phyloP scores from a whole-genome alignment of 2,797 vertebrate genomes.

The Delichon dasypus region DNA sequence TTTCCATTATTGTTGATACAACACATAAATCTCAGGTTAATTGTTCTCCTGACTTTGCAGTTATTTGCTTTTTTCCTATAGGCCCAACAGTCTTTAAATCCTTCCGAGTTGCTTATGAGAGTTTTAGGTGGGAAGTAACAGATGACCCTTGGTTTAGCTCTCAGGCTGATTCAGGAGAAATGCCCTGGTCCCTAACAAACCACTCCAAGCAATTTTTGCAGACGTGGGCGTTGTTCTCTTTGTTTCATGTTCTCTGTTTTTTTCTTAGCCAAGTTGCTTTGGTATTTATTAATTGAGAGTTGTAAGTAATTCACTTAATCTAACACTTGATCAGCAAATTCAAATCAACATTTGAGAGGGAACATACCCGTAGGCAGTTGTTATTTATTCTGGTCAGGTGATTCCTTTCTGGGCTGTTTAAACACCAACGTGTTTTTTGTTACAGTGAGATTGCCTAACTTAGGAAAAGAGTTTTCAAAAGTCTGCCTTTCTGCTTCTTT shows the following conservation, averaged over 20 bases:
- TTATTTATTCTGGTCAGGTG: slow-evolving; percentile 62
- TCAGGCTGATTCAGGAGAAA: slow-evolving; percentile 3
- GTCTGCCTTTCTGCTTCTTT: background rate
- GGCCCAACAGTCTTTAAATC: slow-evolving; percentile 46
- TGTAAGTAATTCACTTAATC: slow-evolving; percentile 55
- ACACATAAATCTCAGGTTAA: slow-evolving; percentile 60
- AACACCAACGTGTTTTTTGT: slow-evolving; percentile 26
- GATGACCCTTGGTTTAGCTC: background rate
- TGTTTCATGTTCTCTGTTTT: slow-evolving; percentile 28
- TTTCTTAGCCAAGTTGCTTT: slow-evolving; percentile 33
- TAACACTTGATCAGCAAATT: slow-evolving; percentile 54
- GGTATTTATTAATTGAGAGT: slow-evolving; percentile 62
- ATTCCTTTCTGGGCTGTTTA: slow-evolving; percentile 43
- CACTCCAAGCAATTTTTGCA: background rate
- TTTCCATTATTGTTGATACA: slow-evolving; percentile 55
- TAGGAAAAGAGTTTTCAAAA: background rate
- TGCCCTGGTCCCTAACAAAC: background rate
- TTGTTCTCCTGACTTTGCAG: slow-evolving; percentile 48
- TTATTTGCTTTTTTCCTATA: slow-evolving; percentile 32
- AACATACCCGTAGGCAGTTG: slow-evolving; percentile 34
- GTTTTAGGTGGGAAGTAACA: slow-evolving; percentile 51
- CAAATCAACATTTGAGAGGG: background rate
- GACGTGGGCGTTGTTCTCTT: background rate
- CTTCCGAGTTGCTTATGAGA: slow-evolving; percentile 15
- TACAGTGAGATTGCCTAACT: background rate